Percentiles rank a stretch among this genome's conserved stretches.
Conservation (phyloP, 2,888 invertebrate genomes). For the Marronus borbonicus region DNA sequence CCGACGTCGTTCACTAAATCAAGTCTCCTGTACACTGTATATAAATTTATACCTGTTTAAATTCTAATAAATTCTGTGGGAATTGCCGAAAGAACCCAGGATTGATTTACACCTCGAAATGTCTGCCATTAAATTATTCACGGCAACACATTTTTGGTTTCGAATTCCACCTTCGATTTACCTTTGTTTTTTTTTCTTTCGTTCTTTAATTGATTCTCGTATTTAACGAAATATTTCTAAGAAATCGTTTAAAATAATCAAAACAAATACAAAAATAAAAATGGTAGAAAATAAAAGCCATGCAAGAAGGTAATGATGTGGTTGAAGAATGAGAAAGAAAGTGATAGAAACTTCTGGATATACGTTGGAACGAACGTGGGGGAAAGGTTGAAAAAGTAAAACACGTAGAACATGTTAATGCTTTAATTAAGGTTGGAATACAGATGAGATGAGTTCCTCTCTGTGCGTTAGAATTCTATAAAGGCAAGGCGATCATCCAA, state of each 20-base stretch:
- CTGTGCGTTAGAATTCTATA: slow-evolving; percentile 55
- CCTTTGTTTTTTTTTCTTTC: not conserved
- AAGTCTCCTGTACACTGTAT: not conserved
- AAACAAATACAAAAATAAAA: not conserved
- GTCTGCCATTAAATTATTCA: not conserved
- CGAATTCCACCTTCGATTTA: not conserved
- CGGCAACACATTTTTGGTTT: not conserved
- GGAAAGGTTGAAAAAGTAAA: slow-evolving; percentile 52
- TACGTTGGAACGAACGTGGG: slow-evolving; percentile 17
- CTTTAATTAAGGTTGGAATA: slow-evolving; percentile 58
- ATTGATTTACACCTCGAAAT: slow-evolving; percentile 2
- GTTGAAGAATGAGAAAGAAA: slow-evolving; percentile 51
- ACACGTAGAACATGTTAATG: slow-evolving; percentile 55
- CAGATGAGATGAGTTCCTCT: slow-evolving; percentile 51
- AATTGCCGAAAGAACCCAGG: not conserved
- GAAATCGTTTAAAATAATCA: not conserved
- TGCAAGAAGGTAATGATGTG: not conserved
- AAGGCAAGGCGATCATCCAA: slow-evolving; percentile 18
- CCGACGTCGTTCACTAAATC: slow-evolving; percentile 1
- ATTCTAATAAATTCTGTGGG: slow-evolving; percentile 15
- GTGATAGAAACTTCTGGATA: slow-evolving; percentile 10
- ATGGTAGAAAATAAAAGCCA: not conserved
- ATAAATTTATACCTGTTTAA: not conserved
- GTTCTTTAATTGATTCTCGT: not conserved
- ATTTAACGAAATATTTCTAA: slow-evolving; percentile 2